A percentile compares a stretch with the other conserved stretches of the same genome.
These are phyloP conservation scores for Tachina grossa DNA, from an alignment of 2,888 invertebrate genomes.

Conservation along the genomic window DNA sequence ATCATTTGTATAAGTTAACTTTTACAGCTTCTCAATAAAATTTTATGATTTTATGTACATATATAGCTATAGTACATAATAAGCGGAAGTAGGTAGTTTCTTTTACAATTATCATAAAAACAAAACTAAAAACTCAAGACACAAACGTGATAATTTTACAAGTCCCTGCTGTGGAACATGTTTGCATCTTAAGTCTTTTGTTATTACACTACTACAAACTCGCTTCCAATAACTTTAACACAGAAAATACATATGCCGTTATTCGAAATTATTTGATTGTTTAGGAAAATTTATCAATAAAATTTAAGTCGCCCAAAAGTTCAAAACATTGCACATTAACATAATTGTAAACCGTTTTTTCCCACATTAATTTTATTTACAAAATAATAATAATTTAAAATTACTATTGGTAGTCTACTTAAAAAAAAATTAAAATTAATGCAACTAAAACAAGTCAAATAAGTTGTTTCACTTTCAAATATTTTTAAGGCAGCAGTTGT, in stretches of 20 bases:
- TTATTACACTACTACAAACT: neutral
- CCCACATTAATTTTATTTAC: conserved; percentile 31
- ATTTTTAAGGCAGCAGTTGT: neutral
- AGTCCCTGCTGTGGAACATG: neutral
- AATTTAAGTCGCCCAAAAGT: neutral
- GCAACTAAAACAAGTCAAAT: neutral
- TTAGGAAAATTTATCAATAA: conserved; percentile 18
- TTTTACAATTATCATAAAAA: neutral
- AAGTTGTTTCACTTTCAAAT: conserved; percentile 44
- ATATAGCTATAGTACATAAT: neutral
- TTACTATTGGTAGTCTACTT: neutral
- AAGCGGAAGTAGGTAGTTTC: conserved; percentile 14
- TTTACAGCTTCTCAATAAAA: conserved; percentile 4
- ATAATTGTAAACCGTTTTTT: conserved; percentile 6
- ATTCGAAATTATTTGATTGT: neutral
- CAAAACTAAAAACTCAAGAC: conserved; percentile 26
- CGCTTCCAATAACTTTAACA: neutral
- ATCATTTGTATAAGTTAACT: neutral
- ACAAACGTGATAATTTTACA: neutral
- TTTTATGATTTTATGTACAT: neutral
- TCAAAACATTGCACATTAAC: conserved; percentile 1
- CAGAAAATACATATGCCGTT: neutral
- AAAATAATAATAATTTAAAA: conserved; percentile 3
- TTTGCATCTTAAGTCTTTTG: conserved; percentile 25
- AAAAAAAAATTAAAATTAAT: neutral